Conservation (phyloP, 2,797 vertebrate species). For the Potorous gilbertii region DNA sequence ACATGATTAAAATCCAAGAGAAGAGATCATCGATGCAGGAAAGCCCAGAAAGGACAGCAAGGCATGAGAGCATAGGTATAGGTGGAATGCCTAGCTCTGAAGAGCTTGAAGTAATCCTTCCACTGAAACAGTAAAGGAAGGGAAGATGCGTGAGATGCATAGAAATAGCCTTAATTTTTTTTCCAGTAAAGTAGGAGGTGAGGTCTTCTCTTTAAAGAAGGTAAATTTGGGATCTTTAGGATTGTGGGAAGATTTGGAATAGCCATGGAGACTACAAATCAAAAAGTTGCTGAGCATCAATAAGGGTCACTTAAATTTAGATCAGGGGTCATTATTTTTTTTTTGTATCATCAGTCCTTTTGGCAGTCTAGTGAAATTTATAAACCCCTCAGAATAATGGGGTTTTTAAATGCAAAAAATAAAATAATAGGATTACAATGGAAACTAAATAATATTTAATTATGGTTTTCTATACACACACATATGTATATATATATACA, state of each 20-base stretch:
- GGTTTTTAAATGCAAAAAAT: neutral
- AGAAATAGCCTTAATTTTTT: neutral
- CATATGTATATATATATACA: neutral
- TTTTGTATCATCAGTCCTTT: neutral
- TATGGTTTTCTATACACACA: neutral
- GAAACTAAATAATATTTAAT: neutral
- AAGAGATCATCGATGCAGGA: neutral
- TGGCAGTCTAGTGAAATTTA: neutral
- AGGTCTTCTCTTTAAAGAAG: neutral
- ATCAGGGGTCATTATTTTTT: neutral
- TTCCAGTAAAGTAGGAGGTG: neutral
- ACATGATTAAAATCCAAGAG: neutral
- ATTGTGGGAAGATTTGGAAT: neutral
- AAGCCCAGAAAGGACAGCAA: neutral
- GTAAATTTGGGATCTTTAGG: neutral
- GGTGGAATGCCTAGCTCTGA: neutral
- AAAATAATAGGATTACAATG: neutral
- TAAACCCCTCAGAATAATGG: neutral
- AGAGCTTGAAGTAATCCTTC: slow-evolving; percentile 17
- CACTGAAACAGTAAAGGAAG: neutral
- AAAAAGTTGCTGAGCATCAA: neutral
- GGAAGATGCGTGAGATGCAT: neutral
- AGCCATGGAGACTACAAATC: neutral
- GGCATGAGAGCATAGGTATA: neutral
- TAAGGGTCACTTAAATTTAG: neutral